Percentiles rank a stretch among this genome's conserved stretches.
Evolutionary conservation across 64 coral and sea anemone species (phyloP).

Genomic region (Anthopleura sola): DNA sequence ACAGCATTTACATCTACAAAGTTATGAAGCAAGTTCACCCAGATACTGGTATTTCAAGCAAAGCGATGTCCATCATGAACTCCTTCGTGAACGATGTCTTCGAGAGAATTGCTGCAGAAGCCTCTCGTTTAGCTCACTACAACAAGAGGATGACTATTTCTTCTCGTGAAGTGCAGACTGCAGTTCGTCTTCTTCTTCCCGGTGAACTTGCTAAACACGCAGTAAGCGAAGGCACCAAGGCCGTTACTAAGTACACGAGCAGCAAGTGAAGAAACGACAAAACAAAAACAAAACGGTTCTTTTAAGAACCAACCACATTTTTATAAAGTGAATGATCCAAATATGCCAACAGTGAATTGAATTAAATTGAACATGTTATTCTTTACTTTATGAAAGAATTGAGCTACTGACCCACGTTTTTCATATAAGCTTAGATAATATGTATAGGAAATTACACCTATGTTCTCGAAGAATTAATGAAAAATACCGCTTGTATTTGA

Average conservation of each 20-base stretch:
- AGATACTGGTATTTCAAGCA: constrained; percentile 32
- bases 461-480: too few relatives aligned
- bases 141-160: constrained; percentile 26
- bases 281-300: constrained; percentile 22
- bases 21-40: constrained; percentile 27
- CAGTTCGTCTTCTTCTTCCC: constrained; percentile 29
- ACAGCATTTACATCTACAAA: constrained; percentile 35
- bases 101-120: constrained; percentile 19
- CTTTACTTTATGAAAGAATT: too few relatives aligned
- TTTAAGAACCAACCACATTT: constrained; percentile 21
- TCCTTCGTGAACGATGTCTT: constrained; percentile 31
- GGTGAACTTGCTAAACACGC: constrained; percentile 31
- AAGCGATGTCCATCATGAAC: constrained; percentile 31
- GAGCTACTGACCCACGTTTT: too few relatives aligned
- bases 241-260: constrained; percentile 28
- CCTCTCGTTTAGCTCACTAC: constrained; percentile 33
- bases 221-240: constrained; percentile 23
- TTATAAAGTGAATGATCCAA: constrained; percentile 17
- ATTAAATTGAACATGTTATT: not conserved
- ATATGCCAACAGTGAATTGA: not conserved
- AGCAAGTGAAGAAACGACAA: constrained; percentile 19
- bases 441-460: too few relatives aligned
- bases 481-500: too few relatives aligned
- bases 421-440: too few relatives aligned
- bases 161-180: constrained; percentile 26